These are phyloP conservation scores for Kryptolebias marmoratus DNA, from an alignment of 2,113 vertebrate genomes.

Conservation along the genomic window DNA sequence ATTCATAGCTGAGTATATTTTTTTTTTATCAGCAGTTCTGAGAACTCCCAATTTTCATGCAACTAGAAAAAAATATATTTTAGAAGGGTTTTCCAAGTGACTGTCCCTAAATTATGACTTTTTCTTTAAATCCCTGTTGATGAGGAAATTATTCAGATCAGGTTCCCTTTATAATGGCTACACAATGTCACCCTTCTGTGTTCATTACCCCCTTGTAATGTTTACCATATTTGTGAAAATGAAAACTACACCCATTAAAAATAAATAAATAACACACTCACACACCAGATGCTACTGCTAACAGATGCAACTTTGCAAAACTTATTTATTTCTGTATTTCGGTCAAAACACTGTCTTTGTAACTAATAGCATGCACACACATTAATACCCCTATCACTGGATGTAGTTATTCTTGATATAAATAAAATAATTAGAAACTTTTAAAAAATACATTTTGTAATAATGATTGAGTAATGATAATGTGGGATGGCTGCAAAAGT, in stretches of 20 bases:
- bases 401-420: conserved; percentile 54
- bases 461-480: conserved; percentile 33
- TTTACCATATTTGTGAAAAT: conserved; percentile 16
- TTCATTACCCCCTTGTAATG: conserved; percentile 5
- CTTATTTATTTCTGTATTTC: conserved; percentile 18
- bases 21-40: not conserved
- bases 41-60: not conserved
- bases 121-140: conserved; percentile 10
- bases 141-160: conserved; percentile 35
- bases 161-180: conserved; percentile 13
- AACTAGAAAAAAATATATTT: not conserved
- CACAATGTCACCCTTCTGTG: conserved; percentile 2
- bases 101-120: not conserved
- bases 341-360: conserved; percentile 19
- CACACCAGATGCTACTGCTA: conserved; percentile 29
- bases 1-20: not conserved
- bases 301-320: conserved; percentile 29
- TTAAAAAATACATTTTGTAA: conserved; percentile 42
- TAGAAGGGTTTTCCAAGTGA: not conserved
- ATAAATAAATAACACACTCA: not conserved
- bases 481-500: not conserved
- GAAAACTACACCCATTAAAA: conserved; percentile 15
- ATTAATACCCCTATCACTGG: conserved; percentile 44
- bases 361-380: conserved; percentile 20
- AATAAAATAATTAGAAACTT: conserved; percentile 65